phyloP scores from a whole-genome alignment of 2,113 vertebrate genomes.

The Pyxicephalus adspersus region DNA sequence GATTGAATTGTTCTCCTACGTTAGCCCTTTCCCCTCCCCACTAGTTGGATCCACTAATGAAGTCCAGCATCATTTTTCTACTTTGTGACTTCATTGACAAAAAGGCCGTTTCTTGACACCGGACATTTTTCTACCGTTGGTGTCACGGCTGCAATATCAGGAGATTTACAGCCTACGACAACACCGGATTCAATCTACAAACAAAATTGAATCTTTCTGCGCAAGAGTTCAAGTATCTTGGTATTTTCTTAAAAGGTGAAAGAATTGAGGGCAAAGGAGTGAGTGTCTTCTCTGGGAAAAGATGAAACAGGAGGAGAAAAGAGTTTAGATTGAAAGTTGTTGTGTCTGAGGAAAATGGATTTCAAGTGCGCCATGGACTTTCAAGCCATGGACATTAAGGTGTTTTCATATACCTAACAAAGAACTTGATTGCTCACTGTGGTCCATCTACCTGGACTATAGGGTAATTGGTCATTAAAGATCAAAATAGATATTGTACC shows the following conservation, averaged over 20 bases:
- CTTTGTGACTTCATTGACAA: constrained; percentile 39
- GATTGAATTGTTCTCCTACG: not conserved
- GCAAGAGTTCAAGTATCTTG: not conserved
- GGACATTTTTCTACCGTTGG: constrained; percentile 20
- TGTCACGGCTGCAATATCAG: constrained; percentile 8
- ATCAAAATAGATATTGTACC: no score
- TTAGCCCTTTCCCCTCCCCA: not conserved
- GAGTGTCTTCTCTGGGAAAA: constrained; percentile 5
- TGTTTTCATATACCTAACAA: no score
- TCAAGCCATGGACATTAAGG: no score
- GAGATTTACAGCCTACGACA: constrained; percentile 31
- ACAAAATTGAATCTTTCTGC: constrained; percentile 3
- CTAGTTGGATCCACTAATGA: constrained; percentile 14
- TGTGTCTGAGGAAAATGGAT: no score
- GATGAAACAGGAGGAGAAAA: not conserved
- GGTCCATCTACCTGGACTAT: no score
- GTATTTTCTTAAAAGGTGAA: constrained; percentile 2
- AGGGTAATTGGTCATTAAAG: no score
- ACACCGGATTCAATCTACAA: constrained; percentile 45
- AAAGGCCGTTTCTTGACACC: constrained; percentile 33
- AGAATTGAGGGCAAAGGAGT: constrained; percentile 40
- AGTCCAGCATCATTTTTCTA: constrained; percentile 44
- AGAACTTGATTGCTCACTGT: no score
- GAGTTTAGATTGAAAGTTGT: not conserved
- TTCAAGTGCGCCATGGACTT: no score